Percentiles rank a stretch among this genome's conserved stretches.
These are phyloP conservation scores for Taurulus bubalis DNA, from an alignment of 2,113 vertebrate genomes.

Conservation along the genomic window DNA sequence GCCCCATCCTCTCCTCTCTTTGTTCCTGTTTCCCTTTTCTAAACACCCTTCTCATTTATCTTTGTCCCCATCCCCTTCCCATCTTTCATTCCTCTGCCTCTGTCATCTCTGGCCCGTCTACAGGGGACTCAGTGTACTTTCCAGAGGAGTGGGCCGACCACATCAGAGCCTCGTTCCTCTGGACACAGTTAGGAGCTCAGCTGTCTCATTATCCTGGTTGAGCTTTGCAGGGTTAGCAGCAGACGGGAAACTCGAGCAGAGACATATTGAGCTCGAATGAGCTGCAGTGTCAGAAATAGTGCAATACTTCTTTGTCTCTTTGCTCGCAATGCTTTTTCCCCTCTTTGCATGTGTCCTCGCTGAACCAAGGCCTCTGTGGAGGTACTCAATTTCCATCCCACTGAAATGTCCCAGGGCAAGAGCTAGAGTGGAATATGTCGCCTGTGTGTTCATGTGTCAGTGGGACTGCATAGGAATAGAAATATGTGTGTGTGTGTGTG, in stretches of 20 bases:
- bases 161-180: conserved; percentile 67
- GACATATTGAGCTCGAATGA: conserved; percentile 39
- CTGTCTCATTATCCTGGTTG: conserved; percentile 50
- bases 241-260: conserved; percentile 46
- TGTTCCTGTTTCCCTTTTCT: conserved; percentile 36
- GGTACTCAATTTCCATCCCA: conserved; percentile 69
- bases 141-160: conserved; percentile 59
- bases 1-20: conserved; percentile 17
- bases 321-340: conserved; percentile 26
- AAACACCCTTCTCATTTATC: conserved; percentile 48
- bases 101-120: conserved; percentile 45
- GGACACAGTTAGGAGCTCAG: conserved; percentile 59
- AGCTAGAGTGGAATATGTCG: conserved; percentile 45
- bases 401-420: conserved; percentile 52
- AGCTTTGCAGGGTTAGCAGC: conserved; percentile 48
- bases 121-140: conserved; percentile 49
- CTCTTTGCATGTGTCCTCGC: conserved; percentile 45
- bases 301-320: conserved; percentile 53
- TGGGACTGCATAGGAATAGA: background rate
- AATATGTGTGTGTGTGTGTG: background rate
- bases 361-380: conserved; percentile 38
- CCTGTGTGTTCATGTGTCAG: conserved; percentile 36
- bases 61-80: background rate
- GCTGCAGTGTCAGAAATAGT: conserved; percentile 36
- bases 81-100: conserved; percentile 28